phyloP scores from a whole-genome alignment of 1,140 invertebrate species.

The Apis cerana region DNA sequence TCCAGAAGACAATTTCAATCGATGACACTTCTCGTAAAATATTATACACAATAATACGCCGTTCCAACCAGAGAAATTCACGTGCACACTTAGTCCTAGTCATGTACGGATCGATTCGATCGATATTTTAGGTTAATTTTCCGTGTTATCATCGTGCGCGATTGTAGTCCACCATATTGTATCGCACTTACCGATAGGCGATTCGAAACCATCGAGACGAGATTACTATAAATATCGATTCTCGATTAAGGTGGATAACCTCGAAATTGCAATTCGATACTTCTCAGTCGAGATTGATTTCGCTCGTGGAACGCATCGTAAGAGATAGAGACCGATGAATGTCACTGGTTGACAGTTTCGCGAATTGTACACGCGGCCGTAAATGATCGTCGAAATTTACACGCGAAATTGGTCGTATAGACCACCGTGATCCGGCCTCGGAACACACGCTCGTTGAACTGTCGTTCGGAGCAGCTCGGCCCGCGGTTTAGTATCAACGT shows the following conservation, averaged over 20 bases:
- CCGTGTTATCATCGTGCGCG: neutral
- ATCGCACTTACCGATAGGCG: constrained; percentile 9
- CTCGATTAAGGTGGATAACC: neutral
- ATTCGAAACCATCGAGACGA: neutral
- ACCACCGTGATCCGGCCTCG: constrained; percentile 70
- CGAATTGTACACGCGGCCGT: constrained; percentile 29
- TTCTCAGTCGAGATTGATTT: constrained; percentile 5
- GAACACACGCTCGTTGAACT: constrained; percentile 75
- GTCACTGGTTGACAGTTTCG: constrained; percentile 24
- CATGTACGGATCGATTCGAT: constrained; percentile 3
- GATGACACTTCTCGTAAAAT: constrained; percentile 14
- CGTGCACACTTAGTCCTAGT: neutral
- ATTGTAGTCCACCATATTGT: constrained; percentile 15
- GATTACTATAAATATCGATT: constrained; percentile 12
- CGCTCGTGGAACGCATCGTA: constrained; percentile 4
- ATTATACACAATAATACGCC: neutral
- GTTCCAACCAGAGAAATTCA: neutral
- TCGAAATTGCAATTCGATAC: neutral
- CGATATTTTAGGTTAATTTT: neutral
- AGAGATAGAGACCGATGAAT: constrained; percentile 1
- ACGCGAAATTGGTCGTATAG: constrained; percentile 44
- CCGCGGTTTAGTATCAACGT: constrained; percentile 75
- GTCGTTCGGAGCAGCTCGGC: constrained; percentile 72
- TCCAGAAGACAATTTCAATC: neutral
- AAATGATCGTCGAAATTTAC: constrained; percentile 19